These are phyloP conservation scores for Apodemia hepburni DNA, from an alignment of 2,888 invertebrate species.

Conservation along the genomic window DNA sequence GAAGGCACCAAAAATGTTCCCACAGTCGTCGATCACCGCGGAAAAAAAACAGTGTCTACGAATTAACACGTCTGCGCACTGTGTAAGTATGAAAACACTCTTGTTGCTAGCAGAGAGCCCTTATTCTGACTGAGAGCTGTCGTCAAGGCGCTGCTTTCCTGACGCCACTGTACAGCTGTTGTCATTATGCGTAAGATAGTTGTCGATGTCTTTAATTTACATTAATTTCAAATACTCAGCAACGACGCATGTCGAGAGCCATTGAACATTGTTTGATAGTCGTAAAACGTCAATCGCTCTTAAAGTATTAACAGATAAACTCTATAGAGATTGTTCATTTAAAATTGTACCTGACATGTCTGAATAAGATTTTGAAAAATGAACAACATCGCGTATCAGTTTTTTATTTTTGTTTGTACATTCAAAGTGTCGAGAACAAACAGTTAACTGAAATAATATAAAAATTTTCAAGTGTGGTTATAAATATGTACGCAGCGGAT, in stretches of 20 bases:
- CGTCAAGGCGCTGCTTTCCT: slow-evolving; percentile 39
- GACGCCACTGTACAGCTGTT: slow-evolving; percentile 47
- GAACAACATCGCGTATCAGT: not conserved
- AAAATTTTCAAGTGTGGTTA: too few species aligned
- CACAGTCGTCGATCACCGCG: slow-evolving; percentile 76
- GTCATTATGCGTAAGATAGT: slow-evolving; percentile 62
- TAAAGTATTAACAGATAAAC: slow-evolving; percentile 38
- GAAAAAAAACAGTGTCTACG: slow-evolving; percentile 76
- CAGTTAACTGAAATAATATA: too few species aligned
- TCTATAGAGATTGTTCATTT: slow-evolving; percentile 26
- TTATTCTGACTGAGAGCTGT: slow-evolving; percentile 71
- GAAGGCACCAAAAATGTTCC: slow-evolving; percentile 75
- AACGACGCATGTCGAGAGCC: slow-evolving; percentile 44
- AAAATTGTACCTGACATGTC: slow-evolving; percentile 25
- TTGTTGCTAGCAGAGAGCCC: slow-evolving; percentile 60
- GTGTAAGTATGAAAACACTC: slow-evolving; percentile 78
- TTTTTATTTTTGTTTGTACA: not conserved
- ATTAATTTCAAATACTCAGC: slow-evolving; percentile 60
- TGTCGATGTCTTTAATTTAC: slow-evolving; percentile 67
- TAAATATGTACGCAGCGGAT: too few species aligned
- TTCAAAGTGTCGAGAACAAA: too few species aligned
- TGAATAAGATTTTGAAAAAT: not conserved
- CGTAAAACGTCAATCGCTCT: slow-evolving; percentile 50
- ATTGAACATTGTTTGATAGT: slow-evolving; percentile 49
- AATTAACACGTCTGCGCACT: slow-evolving; percentile 77